Evolutionary conservation across 2,888 invertebrate species (phyloP).

Genomic region (Horisme vitalbata): DNA sequence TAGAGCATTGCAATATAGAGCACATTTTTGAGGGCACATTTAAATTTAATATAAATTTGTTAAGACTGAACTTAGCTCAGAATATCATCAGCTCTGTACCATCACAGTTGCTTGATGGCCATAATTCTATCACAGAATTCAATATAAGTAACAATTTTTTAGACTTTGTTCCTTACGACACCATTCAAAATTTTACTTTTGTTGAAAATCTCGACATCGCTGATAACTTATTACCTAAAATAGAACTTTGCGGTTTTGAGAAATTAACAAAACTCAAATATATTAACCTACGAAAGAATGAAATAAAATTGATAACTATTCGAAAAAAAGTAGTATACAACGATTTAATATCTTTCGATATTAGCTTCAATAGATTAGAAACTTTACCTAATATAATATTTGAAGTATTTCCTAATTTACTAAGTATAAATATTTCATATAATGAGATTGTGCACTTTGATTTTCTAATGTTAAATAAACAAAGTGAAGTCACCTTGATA

Average conservation of each 20-base stretch:
- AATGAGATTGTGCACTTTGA: conserved; percentile 69
- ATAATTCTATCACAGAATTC: conserved; percentile 88
- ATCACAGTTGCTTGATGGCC: conserved; percentile 85
- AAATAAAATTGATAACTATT: conserved; percentile 63
- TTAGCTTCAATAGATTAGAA: conserved; percentile 69
- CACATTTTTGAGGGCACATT: conserved; percentile 88
- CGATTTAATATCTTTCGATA: conserved; percentile 63
- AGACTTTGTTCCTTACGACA: conserved; percentile 89
- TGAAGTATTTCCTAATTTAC: conserved; percentile 70
- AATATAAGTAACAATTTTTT: conserved; percentile 89
- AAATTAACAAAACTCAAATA: conserved; percentile 65
- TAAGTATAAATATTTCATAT: conserved; percentile 69
- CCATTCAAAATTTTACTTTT: conserved; percentile 87
- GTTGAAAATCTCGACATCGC: conserved; percentile 88
- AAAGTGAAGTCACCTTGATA: conserved; percentile 55
- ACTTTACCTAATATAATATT: conserved; percentile 60
- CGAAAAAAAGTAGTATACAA: conserved; percentile 62
- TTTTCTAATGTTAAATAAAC: conserved; percentile 60
- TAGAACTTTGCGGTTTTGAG: conserved; percentile 85
- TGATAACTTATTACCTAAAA: conserved; percentile 85
- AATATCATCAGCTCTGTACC: conserved; percentile 87
- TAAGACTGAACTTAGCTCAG: conserved; percentile 87
- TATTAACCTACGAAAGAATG: conserved; percentile 68
- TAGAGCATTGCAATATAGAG: conserved; percentile 87
- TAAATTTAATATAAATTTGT: conserved; percentile 88